phyloP scores from a whole-genome alignment of 2,888 invertebrate species.

The Drosophila putrida region DNA sequence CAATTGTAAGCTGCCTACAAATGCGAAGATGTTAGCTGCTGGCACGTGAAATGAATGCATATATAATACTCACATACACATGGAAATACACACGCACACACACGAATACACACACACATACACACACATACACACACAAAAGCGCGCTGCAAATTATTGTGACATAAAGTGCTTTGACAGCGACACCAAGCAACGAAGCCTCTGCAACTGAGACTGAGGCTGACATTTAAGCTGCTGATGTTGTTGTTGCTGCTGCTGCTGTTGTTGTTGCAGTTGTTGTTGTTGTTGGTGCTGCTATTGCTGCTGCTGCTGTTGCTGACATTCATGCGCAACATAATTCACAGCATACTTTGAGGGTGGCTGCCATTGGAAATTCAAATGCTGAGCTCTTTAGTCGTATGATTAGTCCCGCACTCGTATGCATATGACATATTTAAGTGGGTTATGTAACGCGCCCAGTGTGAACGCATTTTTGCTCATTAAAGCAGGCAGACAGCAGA shows the following conservation, averaged over 20 bases:
- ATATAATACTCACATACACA: slow-evolving; percentile 50
- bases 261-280: slow-evolving; percentile 43
- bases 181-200: slow-evolving; percentile 55
- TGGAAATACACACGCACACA: slow-evolving; percentile 6
- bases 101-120: slow-evolving; percentile 1
- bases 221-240: slow-evolving; percentile 68
- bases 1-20: slow-evolving; percentile 53
- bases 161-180: slow-evolving; percentile 84
- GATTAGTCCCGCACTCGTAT: slow-evolving; percentile 66
- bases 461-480: slow-evolving; percentile 40
- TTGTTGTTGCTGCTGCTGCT: slow-evolving; percentile 36
- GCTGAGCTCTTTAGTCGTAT: slow-evolving; percentile 62
- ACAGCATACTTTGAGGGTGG: slow-evolving; percentile 69
- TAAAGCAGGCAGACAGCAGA: slow-evolving; percentile 39
- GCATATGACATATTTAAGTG: slow-evolving; percentile 80
- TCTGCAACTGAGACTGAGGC: slow-evolving; percentile 42
- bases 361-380: slow-evolving; percentile 77
- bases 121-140: slow-evolving; percentile 12
- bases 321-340: slow-evolving; percentile 81
- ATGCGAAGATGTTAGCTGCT: slow-evolving; percentile 68
- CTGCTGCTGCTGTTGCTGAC: slow-evolving; percentile 67
- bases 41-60: slow-evolving; percentile 81
- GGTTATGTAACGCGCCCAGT: slow-evolving; percentile 56
- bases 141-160: slow-evolving; percentile 82
- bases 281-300: slow-evolving; percentile 40